A percentile compares a stretch with the other conserved stretches of the same genome.
Conservation (phyloP, 35 echinoderm and acorn worm species). For the Ptychodera flava region DNA sequence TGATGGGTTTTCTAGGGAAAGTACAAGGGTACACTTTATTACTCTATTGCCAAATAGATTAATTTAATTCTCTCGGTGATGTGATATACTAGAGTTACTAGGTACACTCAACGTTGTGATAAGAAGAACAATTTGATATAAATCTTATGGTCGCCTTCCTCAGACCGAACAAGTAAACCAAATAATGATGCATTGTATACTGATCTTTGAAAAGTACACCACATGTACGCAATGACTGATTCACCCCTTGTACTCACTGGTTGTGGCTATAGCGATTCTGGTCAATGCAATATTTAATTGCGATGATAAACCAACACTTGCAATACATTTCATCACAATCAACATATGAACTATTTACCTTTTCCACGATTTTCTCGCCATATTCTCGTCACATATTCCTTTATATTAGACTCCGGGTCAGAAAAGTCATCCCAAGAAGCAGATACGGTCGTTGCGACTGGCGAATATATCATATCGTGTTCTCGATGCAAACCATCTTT, state of each 20-base stretch:
- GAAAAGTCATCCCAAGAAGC: conserved; percentile 25
- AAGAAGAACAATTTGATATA: not conserved
- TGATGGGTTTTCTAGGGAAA: no score
- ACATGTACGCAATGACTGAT: conserved; percentile 12
- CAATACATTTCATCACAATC: conserved; percentile 12
- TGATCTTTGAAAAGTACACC: conserved; percentile 21
- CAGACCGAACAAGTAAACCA: no score
- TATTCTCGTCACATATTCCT: conserved; percentile 13
- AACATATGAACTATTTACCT: not conserved
- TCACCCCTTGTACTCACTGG: conserved; percentile 31
- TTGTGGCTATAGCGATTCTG: conserved; percentile 16
- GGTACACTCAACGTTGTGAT: not conserved
- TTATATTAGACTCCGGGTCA: conserved; percentile 27
- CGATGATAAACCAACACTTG: not conserved
- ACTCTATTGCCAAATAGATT: not conserved
- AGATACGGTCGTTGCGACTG: no score
- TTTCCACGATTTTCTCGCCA: not conserved
- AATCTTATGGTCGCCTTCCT: no score
- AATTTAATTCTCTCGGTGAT: not conserved
- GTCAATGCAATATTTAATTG: conserved; percentile 17
- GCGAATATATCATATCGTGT: not conserved
- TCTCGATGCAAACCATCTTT: no score
- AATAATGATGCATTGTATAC: no score
- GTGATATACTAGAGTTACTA: not conserved
- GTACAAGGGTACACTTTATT: not conserved